Evolutionary conservation across 1,140 invertebrate genomes (phyloP).

Genomic region (Phortica variegata): DNA sequence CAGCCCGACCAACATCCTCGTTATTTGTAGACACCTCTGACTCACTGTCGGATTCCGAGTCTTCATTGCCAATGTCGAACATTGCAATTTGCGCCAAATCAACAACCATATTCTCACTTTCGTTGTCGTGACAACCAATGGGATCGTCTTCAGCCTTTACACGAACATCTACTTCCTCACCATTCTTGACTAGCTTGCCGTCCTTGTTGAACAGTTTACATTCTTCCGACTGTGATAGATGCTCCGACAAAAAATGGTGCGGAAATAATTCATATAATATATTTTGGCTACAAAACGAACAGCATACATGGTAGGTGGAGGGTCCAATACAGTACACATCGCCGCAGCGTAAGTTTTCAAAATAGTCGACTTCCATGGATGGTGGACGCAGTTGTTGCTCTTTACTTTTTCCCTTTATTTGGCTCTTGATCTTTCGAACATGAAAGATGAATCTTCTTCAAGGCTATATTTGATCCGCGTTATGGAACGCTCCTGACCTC

Average conservation of each 20-base stretch:
- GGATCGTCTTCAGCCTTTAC: conserved; percentile 27
- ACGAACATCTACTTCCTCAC: conserved; percentile 1
- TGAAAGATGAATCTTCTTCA: too few relatives aligned
- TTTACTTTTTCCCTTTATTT: too few relatives aligned
- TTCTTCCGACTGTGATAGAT: conserved; percentile 12
- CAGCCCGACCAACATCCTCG: conserved; percentile 4
- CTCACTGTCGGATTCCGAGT: too few relatives aligned
- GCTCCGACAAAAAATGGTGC: conserved; percentile 29
- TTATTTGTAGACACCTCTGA: too few relatives aligned
- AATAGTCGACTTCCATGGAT: neutral
- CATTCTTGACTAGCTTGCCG: conserved; percentile 12
- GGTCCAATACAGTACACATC: conserved; percentile 30
- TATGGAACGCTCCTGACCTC: too few relatives aligned
- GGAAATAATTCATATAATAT: conserved; percentile 29
- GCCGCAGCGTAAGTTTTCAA: conserved; percentile 32
- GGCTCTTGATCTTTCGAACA: conserved; percentile 30
- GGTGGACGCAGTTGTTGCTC: conserved; percentile 16
- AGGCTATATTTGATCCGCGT: too few relatives aligned
- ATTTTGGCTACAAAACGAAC: conserved; percentile 31
- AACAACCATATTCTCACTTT: conserved; percentile 1
- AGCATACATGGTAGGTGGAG: conserved; percentile 32
- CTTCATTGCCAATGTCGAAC: neutral
- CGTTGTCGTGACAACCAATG: conserved; percentile 21
- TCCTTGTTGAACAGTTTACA: conserved; percentile 9
- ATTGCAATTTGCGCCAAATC: conserved; percentile 15